Evolutionary conservation across 2,113 vertebrate genomes (phyloP).

Genomic region (Oryzias celebensis): DNA sequence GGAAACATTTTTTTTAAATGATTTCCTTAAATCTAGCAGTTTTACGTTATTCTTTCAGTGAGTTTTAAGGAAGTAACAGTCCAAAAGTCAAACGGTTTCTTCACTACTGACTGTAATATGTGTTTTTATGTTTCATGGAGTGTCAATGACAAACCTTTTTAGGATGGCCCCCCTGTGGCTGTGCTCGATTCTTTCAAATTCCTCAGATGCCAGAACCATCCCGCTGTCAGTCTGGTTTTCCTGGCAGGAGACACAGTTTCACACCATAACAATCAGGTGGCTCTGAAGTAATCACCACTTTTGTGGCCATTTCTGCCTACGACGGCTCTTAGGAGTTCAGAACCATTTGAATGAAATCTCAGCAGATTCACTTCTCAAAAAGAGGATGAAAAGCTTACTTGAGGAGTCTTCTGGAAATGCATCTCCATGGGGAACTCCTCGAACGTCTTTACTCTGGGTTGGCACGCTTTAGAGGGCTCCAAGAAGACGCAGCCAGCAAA

Average conservation of each 20-base stretch:
- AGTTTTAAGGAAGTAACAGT: not conserved
- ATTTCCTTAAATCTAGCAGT: not conserved
- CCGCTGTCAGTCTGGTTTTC: conserved; percentile 99
- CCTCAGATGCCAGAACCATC: conserved; percentile 97
- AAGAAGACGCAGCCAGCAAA: conserved; percentile 87
- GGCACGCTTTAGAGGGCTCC: conserved; percentile 81
- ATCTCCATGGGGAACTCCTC: conserved; percentile 91
- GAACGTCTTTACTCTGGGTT: conserved; percentile 90
- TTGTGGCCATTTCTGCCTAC: not conserved
- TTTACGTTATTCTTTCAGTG: not conserved
- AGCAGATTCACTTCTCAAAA: conserved; percentile 18
- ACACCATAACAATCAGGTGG: conserved; percentile 1
- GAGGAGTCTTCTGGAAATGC: conserved; percentile 82
- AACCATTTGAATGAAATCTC: conserved; percentile 22
- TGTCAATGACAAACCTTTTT: conserved; percentile 56
- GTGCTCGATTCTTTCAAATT: conserved; percentile 92
- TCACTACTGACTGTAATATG: not conserved
- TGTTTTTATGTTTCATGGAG: not conserved
- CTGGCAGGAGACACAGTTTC: conserved; percentile 64
- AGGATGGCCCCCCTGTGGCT: conserved; percentile 79
- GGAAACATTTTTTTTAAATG: not conserved
- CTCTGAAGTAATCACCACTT: not conserved
- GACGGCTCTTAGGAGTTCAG: conserved; percentile 2
- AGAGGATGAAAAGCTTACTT: conserved; percentile 73
- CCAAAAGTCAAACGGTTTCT: conserved; percentile 8